Evolutionary conservation across 2,797 vertebrate genomes (phyloP), one percentile per base, ranked within the genome.

Genomic region (Siniperca undulata): DNA sequence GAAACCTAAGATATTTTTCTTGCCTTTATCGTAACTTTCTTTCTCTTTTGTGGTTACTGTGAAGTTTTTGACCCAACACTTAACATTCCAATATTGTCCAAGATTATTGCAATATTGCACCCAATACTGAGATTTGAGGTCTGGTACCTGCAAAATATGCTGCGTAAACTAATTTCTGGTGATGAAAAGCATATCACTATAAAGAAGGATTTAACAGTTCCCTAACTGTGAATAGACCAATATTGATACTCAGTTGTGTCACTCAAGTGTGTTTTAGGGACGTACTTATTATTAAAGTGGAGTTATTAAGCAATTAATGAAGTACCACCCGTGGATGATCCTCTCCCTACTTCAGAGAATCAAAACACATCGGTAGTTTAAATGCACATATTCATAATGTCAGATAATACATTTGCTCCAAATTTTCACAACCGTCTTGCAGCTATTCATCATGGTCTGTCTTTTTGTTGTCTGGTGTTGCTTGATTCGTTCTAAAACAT

Each of bases 51-150:
- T 44, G 22, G 9, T n/a, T 30, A 7, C 11, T 46, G 19, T 34
- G 14, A 77, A 2, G 24, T 64, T 46, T 46, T 72, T 74, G 24
- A 68, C 17, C 46, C 16, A 36, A 58, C 55, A 74, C 38, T 27
- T 20, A 20, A 50, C 50, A 53, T 65, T 27, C 19, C 1, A 59
- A 8, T 66, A 30, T n/a, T 44, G 4, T 20, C 19, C 13, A 52
- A 46, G 6, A 20, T 52, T 14, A 34, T 50, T 36, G 42, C 10
- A 46, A 16, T 48, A 36, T 38, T 77, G 27, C 69, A 22, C 42
- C 22, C 12, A 27, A 8, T 46, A 42, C 50, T 36, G n/a, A 66
- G 8, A 44, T 66, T 17, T 66, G 36, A 53, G 2, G 30, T 58
- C 14, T 67, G 27, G 20, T 53, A 30, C 14, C 56, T 70, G 27